phyloP scores from a whole-genome alignment of 2,113 vertebrate species.

The Heterocephalus glaber region DNA sequence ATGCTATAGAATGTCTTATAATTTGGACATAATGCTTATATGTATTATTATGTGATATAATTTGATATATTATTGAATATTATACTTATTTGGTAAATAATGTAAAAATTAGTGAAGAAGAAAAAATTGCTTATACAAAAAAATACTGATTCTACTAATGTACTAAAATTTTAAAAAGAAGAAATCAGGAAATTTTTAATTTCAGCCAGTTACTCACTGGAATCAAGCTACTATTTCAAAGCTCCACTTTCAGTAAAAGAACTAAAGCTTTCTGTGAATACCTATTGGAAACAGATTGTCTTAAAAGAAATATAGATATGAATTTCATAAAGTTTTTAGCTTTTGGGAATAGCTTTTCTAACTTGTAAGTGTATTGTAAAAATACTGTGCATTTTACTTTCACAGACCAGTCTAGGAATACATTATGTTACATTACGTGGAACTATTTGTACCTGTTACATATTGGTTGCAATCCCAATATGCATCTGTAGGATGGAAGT shows the following conservation, averaged over 20 bases:
- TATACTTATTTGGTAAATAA: neutral
- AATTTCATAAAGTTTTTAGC: conserved; percentile 34
- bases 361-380: conserved; percentile 2
- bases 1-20: neutral
- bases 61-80: neutral
- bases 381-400: conserved; percentile 5
- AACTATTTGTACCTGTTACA: neutral
- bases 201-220: neutral
- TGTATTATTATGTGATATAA: neutral
- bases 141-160: neutral
- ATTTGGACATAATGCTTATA: neutral
- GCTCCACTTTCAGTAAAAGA: neutral
- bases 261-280: conserved; percentile 34
- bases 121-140: neutral
- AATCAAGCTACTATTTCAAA: neutral
- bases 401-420: neutral
- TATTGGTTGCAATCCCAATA: neutral
- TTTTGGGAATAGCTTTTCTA: neutral
- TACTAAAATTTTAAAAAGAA: neutral
- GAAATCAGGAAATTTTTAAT: neutral
- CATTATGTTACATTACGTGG: neutral
- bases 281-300: neutral
- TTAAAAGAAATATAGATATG: conserved; percentile 16
- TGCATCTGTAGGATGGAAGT: neutral
- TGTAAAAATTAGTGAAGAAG: neutral